Evolutionary conservation across 2,888 invertebrate genomes (phyloP).

Genomic region (Koerneria pararmatus): DNA sequence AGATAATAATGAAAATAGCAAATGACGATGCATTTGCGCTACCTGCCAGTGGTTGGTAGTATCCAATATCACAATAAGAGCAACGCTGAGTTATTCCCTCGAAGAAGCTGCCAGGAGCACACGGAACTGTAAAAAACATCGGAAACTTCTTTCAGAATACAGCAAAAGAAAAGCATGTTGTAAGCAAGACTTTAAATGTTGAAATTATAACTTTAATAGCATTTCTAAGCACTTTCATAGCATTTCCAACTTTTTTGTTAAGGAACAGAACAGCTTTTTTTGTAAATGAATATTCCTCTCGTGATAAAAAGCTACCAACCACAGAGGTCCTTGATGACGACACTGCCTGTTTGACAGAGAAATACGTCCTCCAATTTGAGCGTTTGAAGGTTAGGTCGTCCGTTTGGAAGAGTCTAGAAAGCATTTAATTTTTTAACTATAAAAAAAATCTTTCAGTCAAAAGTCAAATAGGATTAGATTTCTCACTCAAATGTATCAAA

Average conservation of each 20-base stretch:
- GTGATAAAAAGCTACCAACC: constrained; percentile 66
- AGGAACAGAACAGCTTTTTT: neutral
- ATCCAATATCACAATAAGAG: constrained; percentile 60
- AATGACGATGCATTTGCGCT: too few relatives aligned
- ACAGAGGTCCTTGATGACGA: constrained; percentile 86
- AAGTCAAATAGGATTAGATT: too few relatives aligned
- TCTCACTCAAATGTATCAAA: too few relatives aligned
- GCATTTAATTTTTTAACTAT: too few relatives aligned
- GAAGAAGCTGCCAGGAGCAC: constrained; percentile 61
- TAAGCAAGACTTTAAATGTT: neutral
- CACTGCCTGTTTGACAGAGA: constrained; percentile 86
- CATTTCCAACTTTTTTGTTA: too few relatives aligned
- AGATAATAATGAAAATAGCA: too few relatives aligned
- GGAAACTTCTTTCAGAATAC: neutral
- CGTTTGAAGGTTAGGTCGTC: constrained; percentile 86
- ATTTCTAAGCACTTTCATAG: too few relatives aligned
- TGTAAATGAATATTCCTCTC: neutral
- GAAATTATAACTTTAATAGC: neutral
- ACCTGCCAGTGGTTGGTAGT: constrained; percentile 57
- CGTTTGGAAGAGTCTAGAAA: constrained; percentile 72
- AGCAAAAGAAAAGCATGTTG: neutral
- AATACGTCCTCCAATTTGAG: constrained; percentile 82
- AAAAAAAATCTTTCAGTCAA: too few relatives aligned
- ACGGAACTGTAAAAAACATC: constrained; percentile 47
- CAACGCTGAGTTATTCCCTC: constrained; percentile 51